phyloP scores from a whole-genome alignment of 2,113 vertebrate species.

The Fregata magnificens region DNA sequence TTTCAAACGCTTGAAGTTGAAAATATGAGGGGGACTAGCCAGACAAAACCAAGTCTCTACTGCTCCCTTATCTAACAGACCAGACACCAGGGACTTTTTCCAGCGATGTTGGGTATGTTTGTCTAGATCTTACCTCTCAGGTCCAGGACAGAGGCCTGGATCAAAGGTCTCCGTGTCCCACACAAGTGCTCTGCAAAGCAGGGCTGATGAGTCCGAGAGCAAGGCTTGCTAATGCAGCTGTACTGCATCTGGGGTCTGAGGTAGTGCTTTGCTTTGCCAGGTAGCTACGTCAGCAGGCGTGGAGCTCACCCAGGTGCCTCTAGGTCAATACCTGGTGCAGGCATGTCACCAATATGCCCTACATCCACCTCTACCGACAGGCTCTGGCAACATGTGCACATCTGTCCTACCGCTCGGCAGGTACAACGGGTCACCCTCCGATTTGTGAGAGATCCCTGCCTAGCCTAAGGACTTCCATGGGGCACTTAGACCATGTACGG shows the following conservation, averaged over 20 bases:
- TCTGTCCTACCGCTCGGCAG: accelerated
- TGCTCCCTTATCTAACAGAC: background rate
- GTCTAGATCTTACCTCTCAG: background rate
- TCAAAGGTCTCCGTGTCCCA: background rate
- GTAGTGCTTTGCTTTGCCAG: background rate
- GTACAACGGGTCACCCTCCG: accelerated
- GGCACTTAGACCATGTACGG: accelerated
- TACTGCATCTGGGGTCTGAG: background rate
- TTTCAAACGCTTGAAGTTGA: background rate
- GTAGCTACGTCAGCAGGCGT: background rate
- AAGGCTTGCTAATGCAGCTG: background rate
- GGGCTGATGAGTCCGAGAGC: background rate
- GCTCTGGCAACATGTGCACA: background rate
- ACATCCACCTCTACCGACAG: background rate
- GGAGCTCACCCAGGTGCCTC: background rate
- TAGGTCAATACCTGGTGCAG: background rate
- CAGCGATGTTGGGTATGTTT: background rate
- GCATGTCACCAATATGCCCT: background rate
- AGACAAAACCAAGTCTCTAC: background rate
- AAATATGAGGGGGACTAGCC: background rate
- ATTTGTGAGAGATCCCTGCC: background rate
- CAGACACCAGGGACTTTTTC: background rate
- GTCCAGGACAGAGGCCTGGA: background rate
- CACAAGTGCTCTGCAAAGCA: background rate
- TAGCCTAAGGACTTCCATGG: background rate